Conservation (phyloP, 2,797 vertebrate genomes). For the Scarus forsteni region DNA sequence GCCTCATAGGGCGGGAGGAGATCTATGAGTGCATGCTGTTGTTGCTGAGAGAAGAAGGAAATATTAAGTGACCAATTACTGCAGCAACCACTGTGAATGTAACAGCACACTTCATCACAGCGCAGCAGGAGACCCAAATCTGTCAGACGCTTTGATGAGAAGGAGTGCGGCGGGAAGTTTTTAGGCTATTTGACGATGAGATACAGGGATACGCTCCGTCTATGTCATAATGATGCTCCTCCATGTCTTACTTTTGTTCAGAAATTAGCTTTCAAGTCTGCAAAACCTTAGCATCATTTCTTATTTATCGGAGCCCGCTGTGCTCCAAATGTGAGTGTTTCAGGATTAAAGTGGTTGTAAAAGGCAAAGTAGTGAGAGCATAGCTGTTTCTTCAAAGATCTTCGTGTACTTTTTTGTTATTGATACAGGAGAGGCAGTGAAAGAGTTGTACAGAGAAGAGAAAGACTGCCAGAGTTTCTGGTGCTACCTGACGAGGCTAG, state of each 20-base stretch:
- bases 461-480: no score
- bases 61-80: constrained; percentile 69
- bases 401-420: no score
- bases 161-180: constrained; percentile 47
- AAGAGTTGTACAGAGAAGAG: no score
- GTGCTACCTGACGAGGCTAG: no score
- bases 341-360: no score
- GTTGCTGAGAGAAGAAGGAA: constrained; percentile 35
- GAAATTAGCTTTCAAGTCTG: constrained; percentile 47
- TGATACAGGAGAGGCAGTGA: no score
- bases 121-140: constrained; percentile 70
- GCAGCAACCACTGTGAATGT: constrained; percentile 50
- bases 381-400: no score
- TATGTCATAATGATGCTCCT: constrained; percentile 27
- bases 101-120: constrained; percentile 50
- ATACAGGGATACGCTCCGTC: constrained; percentile 18
- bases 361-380: no score
- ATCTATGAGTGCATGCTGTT: constrained; percentile 25
- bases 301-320: constrained; percentile 46
- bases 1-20: background rate
- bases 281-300: constrained; percentile 47
- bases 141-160: constrained; percentile 69
- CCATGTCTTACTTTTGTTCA: constrained; percentile 46
- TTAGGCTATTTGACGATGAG: constrained; percentile 63
- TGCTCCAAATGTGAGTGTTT: constrained; percentile 31